phyloP scores from a whole-genome alignment of 2,888 invertebrate species.

The Drosophila anomelani region DNA sequence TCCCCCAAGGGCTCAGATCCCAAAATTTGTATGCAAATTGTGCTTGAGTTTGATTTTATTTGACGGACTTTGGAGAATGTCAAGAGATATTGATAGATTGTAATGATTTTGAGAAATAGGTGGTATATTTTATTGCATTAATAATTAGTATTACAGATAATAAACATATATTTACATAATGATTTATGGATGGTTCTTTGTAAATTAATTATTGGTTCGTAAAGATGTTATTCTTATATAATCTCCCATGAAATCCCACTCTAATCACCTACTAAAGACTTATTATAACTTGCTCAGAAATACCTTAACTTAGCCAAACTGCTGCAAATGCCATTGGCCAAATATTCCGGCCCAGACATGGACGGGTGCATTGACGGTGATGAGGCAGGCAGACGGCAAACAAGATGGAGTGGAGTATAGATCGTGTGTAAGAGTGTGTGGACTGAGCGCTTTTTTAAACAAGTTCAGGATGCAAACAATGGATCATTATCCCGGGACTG shows the following conservation, averaged over 20 bases:
- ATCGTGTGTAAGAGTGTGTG: slow-evolving; percentile 51
- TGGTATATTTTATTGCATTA: too few species aligned
- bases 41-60: neutral
- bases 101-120: too few species aligned
- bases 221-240: neutral
- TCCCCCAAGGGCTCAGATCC: neutral
- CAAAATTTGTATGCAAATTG: slow-evolving; percentile 33
- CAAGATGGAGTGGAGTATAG: slow-evolving; percentile 61
- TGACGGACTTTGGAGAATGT: slow-evolving; percentile 5
- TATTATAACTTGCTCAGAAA: slow-evolving; percentile 67
- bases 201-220: neutral
- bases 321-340: slow-evolving; percentile 52
- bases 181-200: neutral
- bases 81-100: too few species aligned
- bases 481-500: slow-evolving; percentile 83
- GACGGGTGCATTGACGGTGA: slow-evolving; percentile 60
- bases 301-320: slow-evolving; percentile 65
- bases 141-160: neutral
- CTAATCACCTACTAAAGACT: neutral
- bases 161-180: neutral
- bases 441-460: slow-evolving; percentile 81
- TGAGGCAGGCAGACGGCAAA: slow-evolving; percentile 57
- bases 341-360: slow-evolving; percentile 53
- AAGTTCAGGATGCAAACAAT: slow-evolving; percentile 84
- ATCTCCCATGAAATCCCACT: neutral